Evolutionary conservation across 1,140 invertebrate species (phyloP).

Genomic region (Bombus waltoni): DNA sequence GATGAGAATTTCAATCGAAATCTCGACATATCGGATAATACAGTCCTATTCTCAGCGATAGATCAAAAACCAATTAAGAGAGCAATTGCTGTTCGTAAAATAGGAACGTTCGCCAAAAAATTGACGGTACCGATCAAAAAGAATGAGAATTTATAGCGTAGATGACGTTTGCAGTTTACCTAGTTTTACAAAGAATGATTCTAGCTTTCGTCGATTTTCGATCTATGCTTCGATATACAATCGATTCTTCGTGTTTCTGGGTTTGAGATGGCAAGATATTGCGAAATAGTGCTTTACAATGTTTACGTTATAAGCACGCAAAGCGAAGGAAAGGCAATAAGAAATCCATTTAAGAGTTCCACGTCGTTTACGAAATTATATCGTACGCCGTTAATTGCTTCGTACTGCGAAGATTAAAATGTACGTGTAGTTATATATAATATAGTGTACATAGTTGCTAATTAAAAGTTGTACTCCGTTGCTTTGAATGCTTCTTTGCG

Average conservation of each 20-base stretch:
- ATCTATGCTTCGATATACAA: no score
- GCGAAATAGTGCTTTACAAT: no score
- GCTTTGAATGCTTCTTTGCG: background rate
- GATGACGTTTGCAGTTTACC: background rate
- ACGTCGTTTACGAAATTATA: no score
- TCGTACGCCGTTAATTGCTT: background rate
- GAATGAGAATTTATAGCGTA: no score
- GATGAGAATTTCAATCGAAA: constrained; percentile 9
- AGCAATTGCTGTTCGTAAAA: constrained; percentile 11
- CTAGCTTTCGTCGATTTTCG: no score
- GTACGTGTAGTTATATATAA: no score
- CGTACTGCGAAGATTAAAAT: background rate
- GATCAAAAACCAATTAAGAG: constrained; percentile 47
- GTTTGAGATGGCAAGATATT: no score
- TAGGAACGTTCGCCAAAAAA: background rate
- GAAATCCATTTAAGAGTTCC: no score
- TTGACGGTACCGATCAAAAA: background rate
- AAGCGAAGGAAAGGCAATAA: no score
- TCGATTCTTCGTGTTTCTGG: no score
- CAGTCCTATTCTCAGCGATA: background rate
- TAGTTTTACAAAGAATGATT: background rate
- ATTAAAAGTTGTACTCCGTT: background rate
- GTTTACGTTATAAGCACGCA: no score
- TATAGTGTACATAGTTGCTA: background rate
- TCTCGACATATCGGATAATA: background rate